Conservation (phyloP, 2,113 vertebrate species). For the Tupaia chinensis region DNA sequence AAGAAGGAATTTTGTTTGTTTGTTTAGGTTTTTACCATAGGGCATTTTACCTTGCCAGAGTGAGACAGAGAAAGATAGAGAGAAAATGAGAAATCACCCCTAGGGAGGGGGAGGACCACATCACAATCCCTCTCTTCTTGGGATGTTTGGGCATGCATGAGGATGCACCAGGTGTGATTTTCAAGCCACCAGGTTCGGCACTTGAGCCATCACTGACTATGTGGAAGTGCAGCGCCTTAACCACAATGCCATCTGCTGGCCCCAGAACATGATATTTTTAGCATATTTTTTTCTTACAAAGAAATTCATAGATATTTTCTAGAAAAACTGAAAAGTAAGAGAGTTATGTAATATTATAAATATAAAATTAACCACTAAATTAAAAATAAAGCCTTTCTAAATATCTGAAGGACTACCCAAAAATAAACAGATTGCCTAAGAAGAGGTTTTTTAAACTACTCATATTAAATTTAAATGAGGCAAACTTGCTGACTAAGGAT, state of each 20-base stretch:
- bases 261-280: neutral
- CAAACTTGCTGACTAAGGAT: neutral
- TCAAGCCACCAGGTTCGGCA: too few relatives aligned
- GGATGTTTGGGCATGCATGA: too few relatives aligned
- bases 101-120: too few relatives aligned
- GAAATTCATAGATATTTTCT: neutral
- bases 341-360: neutral
- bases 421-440: neutral
- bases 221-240: too few relatives aligned
- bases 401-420: neutral
- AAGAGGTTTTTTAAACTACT: neutral
- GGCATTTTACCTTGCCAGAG: too few relatives aligned
- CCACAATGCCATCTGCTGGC: too few relatives aligned
- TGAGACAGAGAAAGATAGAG: too few relatives aligned
- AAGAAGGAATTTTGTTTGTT: neutral
- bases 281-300: neutral
- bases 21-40: too few relatives aligned
- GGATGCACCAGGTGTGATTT: too few relatives aligned
- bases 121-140: too few relatives aligned
- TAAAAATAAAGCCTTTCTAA: neutral
- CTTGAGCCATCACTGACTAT: too few relatives aligned
- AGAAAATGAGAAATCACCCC: too few relatives aligned
- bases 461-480: neutral
- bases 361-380: neutral
- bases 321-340: slow-evolving; percentile 41